Evolutionary conservation across 2,888 invertebrate species (phyloP), one percentile per base, ranked within the genome.

Genomic region (Lasioglossum oenotherae): DNA sequence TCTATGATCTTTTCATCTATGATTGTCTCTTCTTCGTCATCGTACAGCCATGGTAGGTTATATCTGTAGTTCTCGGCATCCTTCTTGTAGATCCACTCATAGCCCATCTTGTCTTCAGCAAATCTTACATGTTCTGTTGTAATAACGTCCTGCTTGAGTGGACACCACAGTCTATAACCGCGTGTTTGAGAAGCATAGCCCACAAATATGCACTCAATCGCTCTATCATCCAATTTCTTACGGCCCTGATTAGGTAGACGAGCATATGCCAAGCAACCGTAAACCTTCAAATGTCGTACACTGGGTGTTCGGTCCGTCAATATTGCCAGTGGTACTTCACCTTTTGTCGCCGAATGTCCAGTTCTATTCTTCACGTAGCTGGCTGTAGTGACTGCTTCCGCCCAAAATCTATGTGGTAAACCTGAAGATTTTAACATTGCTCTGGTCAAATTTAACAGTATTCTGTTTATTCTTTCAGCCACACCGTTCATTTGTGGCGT

Each of bases 161-260:
- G 73, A n/a, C 44, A 60, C 73, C 73, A 79, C 10, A 79, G 31
- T 23, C 73, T 35, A 8, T 79, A 79, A 3, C 73, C 79, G 0
- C 41, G 38, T 1, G 73, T 67, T 6, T 60, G 64, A 6, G 12
- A 23, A 10, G 44, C 44, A 38, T 74, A 79, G 0, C 16, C 46
- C 4, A 46, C 46, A 4, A 46, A 16, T 16, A 46, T 46, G 5
- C 46, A 46, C 16, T 46, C 46, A 16, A 46, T 16, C 16, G 46
- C 46, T 8, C 46, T 41, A 19, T 57, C 44, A 12, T 73, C 64
- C 2, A 79, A 10, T 35, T 79, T 79, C 2, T 23, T 60, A 5
- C 31, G 38, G 14, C 64, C 79, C 8, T 79, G 79, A 16, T 5
- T 73, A 5, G 64, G n/a, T 31, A 74, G 16, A 14, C 27, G 73